Evolutionary conservation across 2,888 invertebrate genomes (phyloP), one percentile per base, ranked within the genome.

Genomic region (Ctenicera cuprea): DNA sequence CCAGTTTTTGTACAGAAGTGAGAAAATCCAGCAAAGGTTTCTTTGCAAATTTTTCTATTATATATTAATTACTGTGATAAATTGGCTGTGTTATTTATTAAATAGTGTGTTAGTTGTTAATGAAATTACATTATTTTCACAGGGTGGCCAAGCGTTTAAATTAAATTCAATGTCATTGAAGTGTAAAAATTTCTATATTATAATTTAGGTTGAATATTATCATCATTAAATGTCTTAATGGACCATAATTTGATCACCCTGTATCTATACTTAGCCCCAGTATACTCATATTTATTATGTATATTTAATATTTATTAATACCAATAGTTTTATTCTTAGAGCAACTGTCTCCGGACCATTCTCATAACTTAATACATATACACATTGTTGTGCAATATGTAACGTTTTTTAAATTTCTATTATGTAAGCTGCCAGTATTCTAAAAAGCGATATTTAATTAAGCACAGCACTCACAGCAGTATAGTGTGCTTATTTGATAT

Each of bases 1-100:
- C n/a, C n/a, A n/a, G n/a, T n/a, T n/a, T n/a, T n/a, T n/a, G n/a
- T n/a, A n/a, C n/a, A n/a, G n/a, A n/a, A 26, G 5, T 26, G 26
- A 26, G 5, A 26, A 26, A 26, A 5, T 26, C 26, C 26, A 26
- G 26, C 26, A 26, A 26, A 26, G 26, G 5, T 26, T 26, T 26
- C n/a, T 26, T 26, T 26, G 26, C 26, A 52, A 7, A 9, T 26
- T 26, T n/a, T 48, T n/a, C 14, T 41, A 12, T 52, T 22, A 41
- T 37, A 12, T 26, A 48, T 18, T 18, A 26, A 63, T 65, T 50
- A 65, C 67, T 57, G 67, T 54, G 57, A 57, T 45, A 67, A 59
- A 43, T 59, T 45, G 67, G 67, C 67, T 67, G 67, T 67, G 67
- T 43, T 67, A 67, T 67, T 54, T 12, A 22, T n/a, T n/a, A n/a